Evolutionary conservation across 1,140 invertebrate genomes (phyloP).

Genomic region (Drosophila sproati): DNA sequence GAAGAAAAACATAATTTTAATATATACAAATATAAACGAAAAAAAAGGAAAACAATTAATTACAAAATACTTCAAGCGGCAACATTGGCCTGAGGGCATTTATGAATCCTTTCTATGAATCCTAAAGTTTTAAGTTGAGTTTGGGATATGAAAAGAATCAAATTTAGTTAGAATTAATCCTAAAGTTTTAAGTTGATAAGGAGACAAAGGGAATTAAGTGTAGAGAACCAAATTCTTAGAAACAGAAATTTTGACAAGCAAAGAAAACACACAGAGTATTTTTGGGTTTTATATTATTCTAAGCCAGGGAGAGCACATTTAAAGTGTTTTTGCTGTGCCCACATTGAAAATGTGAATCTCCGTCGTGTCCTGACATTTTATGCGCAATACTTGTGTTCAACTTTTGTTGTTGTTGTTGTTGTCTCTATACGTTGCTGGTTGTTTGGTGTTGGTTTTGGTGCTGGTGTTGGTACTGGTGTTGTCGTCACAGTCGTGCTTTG

Average conservation of each 20-base stretch:
- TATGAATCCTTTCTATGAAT: too few relatives aligned
- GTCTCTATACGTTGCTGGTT: slow-evolving; percentile 20
- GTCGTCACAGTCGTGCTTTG: slow-evolving; percentile 58
- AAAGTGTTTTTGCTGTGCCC: not conserved
- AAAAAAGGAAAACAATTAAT: too few relatives aligned
- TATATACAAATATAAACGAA: too few relatives aligned
- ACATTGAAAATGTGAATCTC: slow-evolving; percentile 21
- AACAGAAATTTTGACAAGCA: not conserved
- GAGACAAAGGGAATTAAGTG: too few relatives aligned
- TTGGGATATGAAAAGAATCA: too few relatives aligned
- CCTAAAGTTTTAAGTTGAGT: too few relatives aligned
- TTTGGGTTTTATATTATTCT: not conserved
- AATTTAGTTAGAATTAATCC: too few relatives aligned
- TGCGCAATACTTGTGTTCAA: slow-evolving; percentile 38
- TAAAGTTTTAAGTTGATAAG: too few relatives aligned
- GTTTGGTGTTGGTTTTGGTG: slow-evolving; percentile 32
- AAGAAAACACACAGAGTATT: not conserved
- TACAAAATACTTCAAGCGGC: too few relatives aligned
- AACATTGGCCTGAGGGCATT: too few relatives aligned
- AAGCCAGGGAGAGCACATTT: not conserved
- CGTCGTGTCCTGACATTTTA: slow-evolving; percentile 31
- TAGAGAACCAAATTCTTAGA: not conserved
- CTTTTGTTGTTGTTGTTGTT: slow-evolving; percentile 31
- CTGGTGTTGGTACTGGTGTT: slow-evolving; percentile 51
- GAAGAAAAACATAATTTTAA: too few relatives aligned